Percentiles rank a stretch among this genome's conserved stretches.
Conservation (phyloP, 2,797 vertebrate genomes). For the Danionella dracula region DNA sequence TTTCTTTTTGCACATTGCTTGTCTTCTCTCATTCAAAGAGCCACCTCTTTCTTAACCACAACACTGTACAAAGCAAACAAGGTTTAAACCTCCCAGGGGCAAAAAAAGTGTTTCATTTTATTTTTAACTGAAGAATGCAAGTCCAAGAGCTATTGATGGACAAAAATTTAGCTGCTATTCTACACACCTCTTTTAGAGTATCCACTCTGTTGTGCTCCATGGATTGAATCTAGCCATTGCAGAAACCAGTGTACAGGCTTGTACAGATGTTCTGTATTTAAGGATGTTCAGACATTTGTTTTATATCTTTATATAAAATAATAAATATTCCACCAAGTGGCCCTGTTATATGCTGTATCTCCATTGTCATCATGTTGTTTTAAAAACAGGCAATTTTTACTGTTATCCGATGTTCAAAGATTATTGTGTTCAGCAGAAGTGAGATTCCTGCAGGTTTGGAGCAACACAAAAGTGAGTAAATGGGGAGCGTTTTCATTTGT, state of each 20-base stretch:
- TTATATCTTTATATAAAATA: slow-evolving; percentile 64
- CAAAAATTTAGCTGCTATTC: slow-evolving; percentile 24
- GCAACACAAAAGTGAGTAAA: too few species aligned
- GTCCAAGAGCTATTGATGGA: slow-evolving; percentile 21
- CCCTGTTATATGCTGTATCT: not conserved
- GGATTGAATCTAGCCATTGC: slow-evolving; percentile 23
- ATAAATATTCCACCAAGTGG: slow-evolving; percentile 56
- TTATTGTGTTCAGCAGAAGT: too few species aligned
- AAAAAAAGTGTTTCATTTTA: not conserved
- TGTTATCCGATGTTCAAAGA: too few species aligned
- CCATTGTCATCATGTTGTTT: too few species aligned
- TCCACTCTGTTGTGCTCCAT: not conserved
- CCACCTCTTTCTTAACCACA: too few species aligned
- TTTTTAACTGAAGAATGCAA: slow-evolving; percentile 3
- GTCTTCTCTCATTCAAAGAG: too few species aligned
- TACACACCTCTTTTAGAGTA: slow-evolving; percentile 5
- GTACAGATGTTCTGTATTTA: slow-evolving; percentile 52
- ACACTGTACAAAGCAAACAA: too few species aligned
- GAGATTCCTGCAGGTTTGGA: too few species aligned
- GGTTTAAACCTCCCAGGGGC: not conserved
- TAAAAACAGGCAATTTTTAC: too few species aligned
- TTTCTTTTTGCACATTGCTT: not conserved
- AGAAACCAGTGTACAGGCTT: slow-evolving; percentile 40
- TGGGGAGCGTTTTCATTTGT: too few species aligned
- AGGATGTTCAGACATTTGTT: slow-evolving; percentile 52